Evolutionary conservation across 2,888 invertebrate genomes (phyloP), one percentile per base, ranked within the genome.

Genomic region (Mimas tiliae): DNA sequence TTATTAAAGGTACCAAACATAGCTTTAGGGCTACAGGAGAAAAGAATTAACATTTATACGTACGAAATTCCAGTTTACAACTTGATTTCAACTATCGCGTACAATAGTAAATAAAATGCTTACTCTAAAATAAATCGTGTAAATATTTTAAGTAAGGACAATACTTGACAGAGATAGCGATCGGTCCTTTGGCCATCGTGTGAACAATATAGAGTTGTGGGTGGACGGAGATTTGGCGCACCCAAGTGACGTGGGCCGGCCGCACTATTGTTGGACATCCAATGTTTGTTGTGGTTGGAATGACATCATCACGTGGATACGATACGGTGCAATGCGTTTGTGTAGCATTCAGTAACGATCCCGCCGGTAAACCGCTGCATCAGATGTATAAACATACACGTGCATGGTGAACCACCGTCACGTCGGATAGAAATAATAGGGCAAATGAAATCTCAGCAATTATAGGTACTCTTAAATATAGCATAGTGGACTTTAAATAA

Each of bases 301-400:
- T 87, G 86, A 86, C 84, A 82, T 87, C 84, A 86, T 69, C 74
- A 68, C 79, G 80, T 79, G 82, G 81, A 80, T 83, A 58, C 42
- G 82, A 80, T 83, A 58, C 58, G 58, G 58, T 76, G 74, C 78
- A 76, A 77, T 87, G 83, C 87, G 84, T 78, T 81, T 78, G 74
- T 64, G 38, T 34, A 38, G 16, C 51, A 51, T 34, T 16, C 50
- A 51, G 12, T 38, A 52, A 55, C 16, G 11, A 19, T 19, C 7
- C 16, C 52, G 33, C 34, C 16, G 55, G 34, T 16, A 38, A 16
- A 45, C 14, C 55, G 38, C 42, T 58, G 58, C 58, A 58, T 58
- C 38, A 42, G 38, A n/a, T n/a, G n/a, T 33, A 34, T 53, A 33
- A 53, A 53, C 53, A 27, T 27, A 11, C 33, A 53, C 53, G n/a